Evolutionary conservation across 1,140 invertebrate species (phyloP).

Genomic region (Kradibia gibbosae): DNA sequence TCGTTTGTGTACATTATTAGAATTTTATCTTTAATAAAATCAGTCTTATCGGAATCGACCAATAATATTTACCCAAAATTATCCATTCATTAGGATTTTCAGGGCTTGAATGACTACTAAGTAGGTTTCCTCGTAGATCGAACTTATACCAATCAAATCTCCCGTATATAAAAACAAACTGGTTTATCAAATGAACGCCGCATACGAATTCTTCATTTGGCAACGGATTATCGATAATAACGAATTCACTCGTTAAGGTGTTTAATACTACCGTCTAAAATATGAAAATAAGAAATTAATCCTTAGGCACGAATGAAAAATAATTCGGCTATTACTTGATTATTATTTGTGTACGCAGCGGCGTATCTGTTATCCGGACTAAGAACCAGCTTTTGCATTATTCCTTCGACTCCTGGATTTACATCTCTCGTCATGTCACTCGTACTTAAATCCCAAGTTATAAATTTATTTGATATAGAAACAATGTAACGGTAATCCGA

Average conservation of each 20-base stretch:
- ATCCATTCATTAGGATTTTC: slow-evolving; percentile 79
- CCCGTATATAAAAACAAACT: slow-evolving; percentile 81
- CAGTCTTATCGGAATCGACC: too few species aligned
- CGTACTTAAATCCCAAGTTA: slow-evolving; percentile 97
- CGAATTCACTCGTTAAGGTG: slow-evolving; percentile 92
- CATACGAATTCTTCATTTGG: slow-evolving; percentile 78
- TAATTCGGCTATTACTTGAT: slow-evolving; percentile 78
- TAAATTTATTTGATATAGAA: slow-evolving; percentile 96
- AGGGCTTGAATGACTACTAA: slow-evolving; percentile 75
- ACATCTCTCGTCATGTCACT: slow-evolving; percentile 93
- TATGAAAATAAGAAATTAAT: slow-evolving; percentile 7
- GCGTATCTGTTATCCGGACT: slow-evolving; percentile 97
- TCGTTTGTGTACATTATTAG: too few species aligned
- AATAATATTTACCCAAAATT: slow-evolving; percentile 80
- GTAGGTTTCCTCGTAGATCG: slow-evolving; percentile 82
- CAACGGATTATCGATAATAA: slow-evolving; percentile 88
- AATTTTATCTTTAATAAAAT: too few species aligned
- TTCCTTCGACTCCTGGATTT: slow-evolving; percentile 93
- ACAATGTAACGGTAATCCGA: slow-evolving; percentile 95
- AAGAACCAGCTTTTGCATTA: slow-evolving; percentile 95
- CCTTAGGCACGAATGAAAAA: neutral
- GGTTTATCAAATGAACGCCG: slow-evolving; percentile 84
- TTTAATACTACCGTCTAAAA: slow-evolving; percentile 86
- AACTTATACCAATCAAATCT: slow-evolving; percentile 80
- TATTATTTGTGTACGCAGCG: slow-evolving; percentile 96